Evolutionary conservation across 1,140 invertebrate species (phyloP), one percentile per base, ranked within the genome.

Genomic region (Stratiolaelaps scimitus): DNA sequence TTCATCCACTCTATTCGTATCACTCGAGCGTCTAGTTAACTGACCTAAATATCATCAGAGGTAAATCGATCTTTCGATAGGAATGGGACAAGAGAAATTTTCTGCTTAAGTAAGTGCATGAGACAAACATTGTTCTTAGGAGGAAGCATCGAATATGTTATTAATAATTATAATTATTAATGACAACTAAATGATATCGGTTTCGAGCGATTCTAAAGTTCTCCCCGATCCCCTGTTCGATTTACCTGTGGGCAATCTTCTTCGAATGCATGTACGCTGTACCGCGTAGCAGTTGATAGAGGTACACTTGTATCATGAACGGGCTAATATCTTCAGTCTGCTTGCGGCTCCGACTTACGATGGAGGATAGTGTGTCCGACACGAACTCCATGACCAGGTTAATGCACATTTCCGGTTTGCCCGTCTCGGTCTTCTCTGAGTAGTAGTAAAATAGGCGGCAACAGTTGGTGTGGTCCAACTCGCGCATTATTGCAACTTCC

Each of bases 251-350:
- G 79, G 93, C 97, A 72, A 99, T 97, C 68, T 93, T 93, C 76
- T 94, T 81, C 72, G 89, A 92, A 78, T 98, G 94, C 75, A 98
- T 97, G 79, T 98, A 98, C 67, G 91, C 92, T 76, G 98, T 82
- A 77, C 91, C 94, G 76, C 94, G 85, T 79, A 98, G 98, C 79
- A 98, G 83, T 83, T 98, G 93, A 80, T 98, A 98, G 91, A 96
- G 23, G 26, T 60, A 60, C 1, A 60, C 17, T 2, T 34, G 53
- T 1, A 60, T 60, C 15, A 29, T 19, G 53, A 60, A 60, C 15
- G 17, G 26, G 4, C 15, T 26, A 2, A 60, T 60, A 23, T 60
- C 53, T 60, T 15, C 20, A 17, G 17, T 60, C 15, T 60, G 26
- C 17, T 34, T 26, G 4, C 53, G 53, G 26, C 34, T 19, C 23